Evolutionary conservation across 1,140 invertebrate genomes (phyloP), one percentile per base, ranked within the genome.

Genomic region (Drosophila repletoides): DNA sequence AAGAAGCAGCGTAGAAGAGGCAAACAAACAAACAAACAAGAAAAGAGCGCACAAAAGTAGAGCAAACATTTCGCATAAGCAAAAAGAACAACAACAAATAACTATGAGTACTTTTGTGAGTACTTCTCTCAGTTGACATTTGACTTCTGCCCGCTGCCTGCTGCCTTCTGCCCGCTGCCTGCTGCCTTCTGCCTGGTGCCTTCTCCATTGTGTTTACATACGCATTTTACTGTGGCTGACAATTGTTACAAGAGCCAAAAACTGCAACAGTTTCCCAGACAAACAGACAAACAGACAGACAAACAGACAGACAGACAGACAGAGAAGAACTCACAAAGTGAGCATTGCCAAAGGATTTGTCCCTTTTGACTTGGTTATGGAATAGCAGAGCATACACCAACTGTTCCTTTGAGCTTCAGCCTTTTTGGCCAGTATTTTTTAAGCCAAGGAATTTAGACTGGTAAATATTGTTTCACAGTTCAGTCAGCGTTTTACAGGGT

Each of bases 21-120:
- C 55, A 45, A 43, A 60, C 55, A 52, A 49, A 66, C 65, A 63
- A 45, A 7, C 49, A 48, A 59, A 29, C 59, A 24, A 48, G 48
- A 29, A 26, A 9, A 48, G 19, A 51, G 26, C 41, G 21, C 38
- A 53, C 19, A 28, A 48, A 49, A 34, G 17, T n/a, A 38, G 48
- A 10, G 45, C 49, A 53, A 53, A 64, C 58, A 55, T 33, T 17
- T 38, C 14, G 36, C 22, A 51, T 33, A 29, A 22, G 21, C 29
- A 1, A 31, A 19, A 48, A 41, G 2, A 46, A 38, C 53, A 59
- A 34, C n/a, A 59, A 59, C 19, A 59, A 59, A 41, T 38, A 59
- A 33, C 31, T 49, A 15, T 21, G 31, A 64, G 26, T 36, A 41
- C 10, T 46, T 40, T n/a, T n/a, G n/a, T n/a, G n/a, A n/a, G 24